These are phyloP conservation scores for Meandrusa payeni DNA, from an alignment of 2,888 invertebrate genomes.

Conservation along the genomic window DNA sequence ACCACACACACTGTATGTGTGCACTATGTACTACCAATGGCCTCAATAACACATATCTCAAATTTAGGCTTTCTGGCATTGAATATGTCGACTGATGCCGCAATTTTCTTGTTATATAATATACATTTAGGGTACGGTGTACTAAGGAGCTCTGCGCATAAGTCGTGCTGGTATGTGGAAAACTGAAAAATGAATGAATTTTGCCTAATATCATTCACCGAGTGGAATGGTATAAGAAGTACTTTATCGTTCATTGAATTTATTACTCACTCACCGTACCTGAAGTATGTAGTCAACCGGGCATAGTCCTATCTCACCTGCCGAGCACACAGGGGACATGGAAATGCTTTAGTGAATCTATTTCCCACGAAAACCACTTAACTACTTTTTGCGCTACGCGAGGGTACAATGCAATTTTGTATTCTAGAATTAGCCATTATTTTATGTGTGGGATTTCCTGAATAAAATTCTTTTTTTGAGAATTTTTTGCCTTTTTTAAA, in stretches of 20 bases:
- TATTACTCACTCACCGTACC: conserved; percentile 4
- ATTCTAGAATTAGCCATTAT: conserved; percentile 32
- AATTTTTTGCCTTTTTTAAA: conserved; percentile 21
- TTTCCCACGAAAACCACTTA: conserved; percentile 59
- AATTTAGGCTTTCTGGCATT: too few relatives aligned
- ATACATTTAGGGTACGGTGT: too few relatives aligned
- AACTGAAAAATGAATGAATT: too few relatives aligned
- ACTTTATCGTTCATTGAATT: conserved; percentile 14
- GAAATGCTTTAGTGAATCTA: conserved; percentile 72
- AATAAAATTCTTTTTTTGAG: conserved; percentile 22
- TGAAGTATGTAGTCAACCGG: conserved; percentile 26
- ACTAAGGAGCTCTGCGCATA: not conserved
- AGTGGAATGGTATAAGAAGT: not conserved
- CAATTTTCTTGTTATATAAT: too few relatives aligned
- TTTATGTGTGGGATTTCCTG: conserved; percentile 19
- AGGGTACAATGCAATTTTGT: conserved; percentile 45
- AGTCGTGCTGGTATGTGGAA: not conserved
- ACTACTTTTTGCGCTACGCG: conserved; percentile 47
- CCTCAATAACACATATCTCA: too few relatives aligned
- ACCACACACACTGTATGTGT: too few relatives aligned
- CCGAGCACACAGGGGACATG: conserved; percentile 52
- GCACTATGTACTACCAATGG: too few relatives aligned
- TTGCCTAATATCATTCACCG: not conserved
- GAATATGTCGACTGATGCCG: too few relatives aligned
- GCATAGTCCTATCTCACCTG: conserved; percentile 32